These are phyloP conservation scores for Crotalus tigris DNA, from an alignment of 2,113 vertebrate species.

Conservation along the genomic window DNA sequence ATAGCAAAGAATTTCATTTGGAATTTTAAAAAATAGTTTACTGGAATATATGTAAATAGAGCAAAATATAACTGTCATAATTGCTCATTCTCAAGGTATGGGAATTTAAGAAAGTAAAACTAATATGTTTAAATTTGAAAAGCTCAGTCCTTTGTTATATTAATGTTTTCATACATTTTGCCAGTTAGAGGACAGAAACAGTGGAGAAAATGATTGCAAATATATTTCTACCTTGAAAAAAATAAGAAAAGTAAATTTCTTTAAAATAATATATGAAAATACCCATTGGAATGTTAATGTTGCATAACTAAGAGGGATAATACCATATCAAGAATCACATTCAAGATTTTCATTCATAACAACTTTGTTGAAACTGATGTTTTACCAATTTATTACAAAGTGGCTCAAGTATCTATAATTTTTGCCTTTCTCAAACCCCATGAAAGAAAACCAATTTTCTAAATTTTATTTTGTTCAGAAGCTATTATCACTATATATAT, in stretches of 20 bases:
- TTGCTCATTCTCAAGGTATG: background rate
- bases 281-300: conserved; percentile 26
- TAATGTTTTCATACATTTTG: background rate
- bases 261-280: conserved; percentile 39
- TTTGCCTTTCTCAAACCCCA: conserved; percentile 23
- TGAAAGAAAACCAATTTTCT: conserved; percentile 37
- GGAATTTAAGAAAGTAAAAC: background rate
- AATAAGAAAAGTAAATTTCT: conserved; percentile 30
- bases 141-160: background rate
- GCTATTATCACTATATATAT: conserved; percentile 18
- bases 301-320: conserved; percentile 27
- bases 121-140: background rate
- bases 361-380: conserved; percentile 31
- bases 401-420: conserved; percentile 24
- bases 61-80: background rate
- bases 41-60: background rate
- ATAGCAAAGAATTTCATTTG: background rate
- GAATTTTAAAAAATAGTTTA: background rate
- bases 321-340: background rate
- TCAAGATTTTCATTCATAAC: conserved; percentile 37
- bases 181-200: conserved; percentile 7
- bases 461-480: conserved; percentile 33
- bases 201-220: background rate
- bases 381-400: background rate
- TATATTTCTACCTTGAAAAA: background rate